Percentiles rank a stretch among this genome's conserved stretches.
Evolutionary conservation across 2,888 invertebrate species (phyloP).

Genomic region (Eupithecia exiguata): DNA sequence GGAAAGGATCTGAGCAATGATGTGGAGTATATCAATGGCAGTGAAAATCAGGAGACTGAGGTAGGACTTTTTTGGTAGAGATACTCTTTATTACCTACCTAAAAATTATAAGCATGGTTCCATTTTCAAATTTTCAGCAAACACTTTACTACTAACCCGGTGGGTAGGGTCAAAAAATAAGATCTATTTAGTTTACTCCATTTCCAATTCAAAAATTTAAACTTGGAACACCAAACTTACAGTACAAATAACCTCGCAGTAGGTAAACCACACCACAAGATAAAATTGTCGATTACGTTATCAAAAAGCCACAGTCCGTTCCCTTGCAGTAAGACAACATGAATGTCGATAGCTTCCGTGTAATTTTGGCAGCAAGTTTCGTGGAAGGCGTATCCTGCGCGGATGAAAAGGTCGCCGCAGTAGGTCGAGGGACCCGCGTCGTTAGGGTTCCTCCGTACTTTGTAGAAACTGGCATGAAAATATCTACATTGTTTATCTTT

Average conservation of each 20-base stretch:
- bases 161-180: too few species aligned
- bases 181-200: too few species aligned
- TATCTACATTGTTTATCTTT: not conserved
- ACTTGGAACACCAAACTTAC: not conserved
- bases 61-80: slow-evolving; percentile 44
- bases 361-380: slow-evolving; percentile 32
- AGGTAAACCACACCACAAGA: not conserved
- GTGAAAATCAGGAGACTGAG: slow-evolving; percentile 54
- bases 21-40: slow-evolving; percentile 53
- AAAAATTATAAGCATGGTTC: too few species aligned
- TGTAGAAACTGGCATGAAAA: slow-evolving; percentile 3
- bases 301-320: slow-evolving; percentile 1
- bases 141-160: too few species aligned
- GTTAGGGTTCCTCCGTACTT: slow-evolving; percentile 9
- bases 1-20: slow-evolving; percentile 52
- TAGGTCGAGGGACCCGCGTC: slow-evolving; percentile 30
- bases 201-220: not conserved
- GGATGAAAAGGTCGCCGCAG: slow-evolving; percentile 26
- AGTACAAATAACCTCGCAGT: not conserved
- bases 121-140: not conserved
- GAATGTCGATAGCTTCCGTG: slow-evolving; percentile 23
- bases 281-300: not conserved
- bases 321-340: not conserved
- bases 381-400: slow-evolving; percentile 33
- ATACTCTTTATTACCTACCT: too few species aligned